Evolutionary conservation across 2,797 vertebrate species (phyloP), one percentile per base, ranked within the genome.

Genomic region (Anabas testudineus): DNA sequence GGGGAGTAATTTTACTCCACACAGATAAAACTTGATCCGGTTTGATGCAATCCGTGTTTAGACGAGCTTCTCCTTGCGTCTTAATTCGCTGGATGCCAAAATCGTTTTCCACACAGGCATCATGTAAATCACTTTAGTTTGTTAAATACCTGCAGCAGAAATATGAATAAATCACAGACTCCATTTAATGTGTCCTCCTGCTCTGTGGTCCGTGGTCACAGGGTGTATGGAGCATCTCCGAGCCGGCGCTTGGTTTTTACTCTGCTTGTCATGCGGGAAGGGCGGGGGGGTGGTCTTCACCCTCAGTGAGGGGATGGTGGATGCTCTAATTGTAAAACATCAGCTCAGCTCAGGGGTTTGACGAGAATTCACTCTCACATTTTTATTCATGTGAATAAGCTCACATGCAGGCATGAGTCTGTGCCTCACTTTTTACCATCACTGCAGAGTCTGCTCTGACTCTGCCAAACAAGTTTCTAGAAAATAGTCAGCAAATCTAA

Each of bases 1-100:
- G 49, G 75, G 62, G 78, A 82, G 88, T 65, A 52, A 41, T 45
- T 72, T 60, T 52, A 78, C 85, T 82, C 83, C 86, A 51, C 78
- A 32, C 82, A 47, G 81, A 64, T 36, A 4, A 79, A 84, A 88
- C 67, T 87, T 88, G 57, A 71, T 54, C 16, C 37, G 68, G 32
- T 63, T 81, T 74, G 68, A 76, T 74, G 67, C 46, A 69, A 64
- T 73, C 62, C 55, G 57, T 66, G 68, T 41, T 74, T 37, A 73
- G 32, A 12, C 60, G 74, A 88, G 70, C 49, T 51, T 82, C 74
- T 85, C 52, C 84, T 67, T 60, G 69, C 22, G 67, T 71, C 64
- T 75, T 77, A 71, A 75, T 52, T 52, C 67, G 57, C n/a, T 56
- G 45, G 55, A 74, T 49, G 21, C 62, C 12, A 14, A 46, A 59